A percentile compares a stretch with the other conserved stretches of the same genome.
These are phyloP conservation scores for Halcyon smyrnensis DNA, from an alignment of 2,797 vertebrate genomes.

Conservation along the genomic window DNA sequence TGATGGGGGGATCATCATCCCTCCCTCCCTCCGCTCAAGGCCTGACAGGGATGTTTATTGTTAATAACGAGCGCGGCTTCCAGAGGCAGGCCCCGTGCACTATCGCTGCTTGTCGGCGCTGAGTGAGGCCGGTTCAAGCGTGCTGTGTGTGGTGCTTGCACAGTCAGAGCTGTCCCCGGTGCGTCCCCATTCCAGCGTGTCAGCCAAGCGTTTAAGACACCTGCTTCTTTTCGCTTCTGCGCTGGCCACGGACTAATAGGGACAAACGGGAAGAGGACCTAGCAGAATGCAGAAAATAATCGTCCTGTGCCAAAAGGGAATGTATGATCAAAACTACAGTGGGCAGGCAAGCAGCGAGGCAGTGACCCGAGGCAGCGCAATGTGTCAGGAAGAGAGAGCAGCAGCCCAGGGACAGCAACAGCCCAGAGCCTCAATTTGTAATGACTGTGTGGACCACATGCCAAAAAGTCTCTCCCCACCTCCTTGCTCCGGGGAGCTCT, in stretches of 20 bases:
- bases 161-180: slow-evolving; percentile 39
- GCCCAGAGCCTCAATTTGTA: slow-evolving; percentile 72
- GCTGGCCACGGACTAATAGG: slow-evolving; percentile 55
- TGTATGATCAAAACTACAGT: slow-evolving; percentile 68
- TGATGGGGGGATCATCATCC: background rate
- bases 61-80: background rate
- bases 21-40: background rate
- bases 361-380: slow-evolving; percentile 72
- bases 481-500: slow-evolving; percentile 63
- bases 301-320: slow-evolving; percentile 66
- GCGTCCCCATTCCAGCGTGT: background rate
- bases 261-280: slow-evolving; percentile 56
- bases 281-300: slow-evolving; percentile 69
- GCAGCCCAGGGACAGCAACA: slow-evolving; percentile 68
- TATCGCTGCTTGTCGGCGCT: background rate
- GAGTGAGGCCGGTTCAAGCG: background rate
- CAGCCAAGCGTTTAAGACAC: slow-evolving; percentile 68
- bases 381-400: slow-evolving; percentile 74
- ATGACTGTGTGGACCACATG: slow-evolving; percentile 56
- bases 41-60: background rate
- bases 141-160: background rate
- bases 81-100: background rate
- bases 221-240: slow-evolving; percentile 59
- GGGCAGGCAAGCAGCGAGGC: slow-evolving; percentile 69
- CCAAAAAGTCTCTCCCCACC: slow-evolving; percentile 68